Base-by-base conservation (phyloP, 2,888 invertebrate genomes). In the Deroplatys truncata region DNA sequence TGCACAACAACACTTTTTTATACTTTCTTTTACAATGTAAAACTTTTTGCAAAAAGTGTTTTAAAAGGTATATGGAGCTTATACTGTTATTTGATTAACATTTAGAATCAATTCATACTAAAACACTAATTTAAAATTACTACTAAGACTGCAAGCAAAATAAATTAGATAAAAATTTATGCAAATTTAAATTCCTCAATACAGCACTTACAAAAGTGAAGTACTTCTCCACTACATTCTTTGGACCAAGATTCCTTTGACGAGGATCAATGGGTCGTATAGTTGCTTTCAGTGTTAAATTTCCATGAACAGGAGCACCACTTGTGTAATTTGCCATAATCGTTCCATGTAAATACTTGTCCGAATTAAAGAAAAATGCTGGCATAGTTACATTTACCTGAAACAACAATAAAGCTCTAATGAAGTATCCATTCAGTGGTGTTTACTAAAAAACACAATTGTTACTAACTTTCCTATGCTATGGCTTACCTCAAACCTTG, bases 251-350 rank as follows among this genome's bases (percentile, higher is more conserved):
- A 92, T 93, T 88, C 49, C 89, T 72, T 31, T 82, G 89, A 56
- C 84, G 35, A 85, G 89, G 87, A 86, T 89, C 49, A 28, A 90
- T 90, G 8, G 93, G 93, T 89, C 95, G 5, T 56, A 98, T 94
- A 35, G 96, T 96, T 0, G 98, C 98, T 93, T 96, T 96, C 1
- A 99, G 94, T 0, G 98, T 98, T 29, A 98, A 95, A 94, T 98
- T 98, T 15, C 98, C 98, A 82, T 94, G 94, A 0, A 98, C 98
- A 0, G 98, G 98, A 43, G 97, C 97, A 1, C 99, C 99, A 90
- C 98, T 98, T 1, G 98, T 98, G 93, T 98, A 98, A 95, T 99
- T 99, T 0, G 99, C 98, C 96, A 98, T 97, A 3, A 99, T 95
- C 1, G 96, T 95, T 0, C 99, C 99, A 92, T 96, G 95, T 92